A percentile compares a stretch with the other conserved stretches of the same genome.
These are phyloP conservation scores for Scaptomyza reducta DNA, from an alignment of 2,888 invertebrate species.

Conservation along the genomic window DNA sequence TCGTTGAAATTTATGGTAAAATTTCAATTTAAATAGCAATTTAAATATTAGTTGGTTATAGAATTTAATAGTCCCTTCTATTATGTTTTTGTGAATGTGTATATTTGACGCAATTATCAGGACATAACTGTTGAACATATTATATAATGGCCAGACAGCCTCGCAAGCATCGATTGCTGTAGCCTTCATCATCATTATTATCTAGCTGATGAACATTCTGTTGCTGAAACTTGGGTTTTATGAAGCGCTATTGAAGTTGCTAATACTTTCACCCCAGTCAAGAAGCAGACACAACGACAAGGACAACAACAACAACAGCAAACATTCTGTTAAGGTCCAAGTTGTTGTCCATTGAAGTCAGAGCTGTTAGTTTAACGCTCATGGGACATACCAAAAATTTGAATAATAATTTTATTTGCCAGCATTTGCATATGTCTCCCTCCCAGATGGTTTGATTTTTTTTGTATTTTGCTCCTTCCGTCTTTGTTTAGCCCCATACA, in stretches of 20 bases:
- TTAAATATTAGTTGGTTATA: too few relatives aligned
- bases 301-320: too few relatives aligned
- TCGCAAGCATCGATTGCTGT: conserved; percentile 14
- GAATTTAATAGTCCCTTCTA: too few relatives aligned
- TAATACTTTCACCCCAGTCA: conserved; percentile 55
- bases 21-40: too few relatives aligned
- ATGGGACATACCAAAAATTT: conserved; percentile 76
- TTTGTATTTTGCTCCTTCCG: neutral
- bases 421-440: conserved; percentile 68
- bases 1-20: too few relatives aligned
- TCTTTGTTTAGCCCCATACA: neutral
- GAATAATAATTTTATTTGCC: conserved; percentile 80
- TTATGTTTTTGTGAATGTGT: conserved; percentile 13
- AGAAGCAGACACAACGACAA: neutral
- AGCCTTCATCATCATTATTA: conserved; percentile 41
- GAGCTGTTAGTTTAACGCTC: conserved; percentile 79
- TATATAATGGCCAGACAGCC: conserved; percentile 33
- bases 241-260: conserved; percentile 59
- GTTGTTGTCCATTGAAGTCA: conserved; percentile 64
- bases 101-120: conserved; percentile 22
- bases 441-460: conserved; percentile 25
- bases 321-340: conserved; percentile 53
- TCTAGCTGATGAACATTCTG: conserved; percentile 26
- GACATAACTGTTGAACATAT: conserved; percentile 51
- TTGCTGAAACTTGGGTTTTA: conserved; percentile 51